These are phyloP conservation scores for Melikaiella ostensackeni DNA, from an alignment of 2,888 invertebrate species.

Conservation along the genomic window DNA sequence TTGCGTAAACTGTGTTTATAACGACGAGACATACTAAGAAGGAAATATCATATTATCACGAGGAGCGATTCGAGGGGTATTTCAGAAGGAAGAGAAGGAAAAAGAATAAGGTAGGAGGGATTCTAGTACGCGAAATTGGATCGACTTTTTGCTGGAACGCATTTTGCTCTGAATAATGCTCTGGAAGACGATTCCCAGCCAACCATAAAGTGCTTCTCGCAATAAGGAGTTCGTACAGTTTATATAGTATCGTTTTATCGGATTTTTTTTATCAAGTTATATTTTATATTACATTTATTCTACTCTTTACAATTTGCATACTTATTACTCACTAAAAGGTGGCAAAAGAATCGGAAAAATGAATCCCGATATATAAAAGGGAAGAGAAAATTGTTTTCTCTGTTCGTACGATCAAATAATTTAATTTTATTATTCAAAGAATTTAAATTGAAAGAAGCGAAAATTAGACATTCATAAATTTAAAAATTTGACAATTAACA, in stretches of 20 bases:
- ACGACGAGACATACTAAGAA: neutral
- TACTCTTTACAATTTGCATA: neutral
- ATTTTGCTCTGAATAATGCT: neutral
- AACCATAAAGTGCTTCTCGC: conserved; percentile 6
- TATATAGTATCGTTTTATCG: neutral
- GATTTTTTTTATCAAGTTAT: neutral
- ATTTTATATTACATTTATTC: neutral
- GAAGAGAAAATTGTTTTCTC: neutral
- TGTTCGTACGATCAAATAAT: no score
- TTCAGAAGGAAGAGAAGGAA: neutral
- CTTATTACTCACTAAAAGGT: neutral
- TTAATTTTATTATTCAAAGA: no score
- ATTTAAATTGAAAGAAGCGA: no score
- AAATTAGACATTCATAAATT: no score
- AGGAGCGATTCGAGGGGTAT: neutral
- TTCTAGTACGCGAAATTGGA: neutral
- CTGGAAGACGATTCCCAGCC: neutral
- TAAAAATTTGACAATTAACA: no score
- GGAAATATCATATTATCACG: neutral
- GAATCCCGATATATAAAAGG: neutral
- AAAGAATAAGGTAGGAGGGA: neutral
- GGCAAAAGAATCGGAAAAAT: neutral
- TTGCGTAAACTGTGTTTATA: neutral
- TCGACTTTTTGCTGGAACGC: conserved; percentile 8
- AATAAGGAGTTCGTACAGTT: neutral